A percentile compares a stretch with the other conserved stretches of the same genome.
Conservation (phyloP, 1,140 invertebrate genomes). For the Harpegnathos saltator region DNA sequence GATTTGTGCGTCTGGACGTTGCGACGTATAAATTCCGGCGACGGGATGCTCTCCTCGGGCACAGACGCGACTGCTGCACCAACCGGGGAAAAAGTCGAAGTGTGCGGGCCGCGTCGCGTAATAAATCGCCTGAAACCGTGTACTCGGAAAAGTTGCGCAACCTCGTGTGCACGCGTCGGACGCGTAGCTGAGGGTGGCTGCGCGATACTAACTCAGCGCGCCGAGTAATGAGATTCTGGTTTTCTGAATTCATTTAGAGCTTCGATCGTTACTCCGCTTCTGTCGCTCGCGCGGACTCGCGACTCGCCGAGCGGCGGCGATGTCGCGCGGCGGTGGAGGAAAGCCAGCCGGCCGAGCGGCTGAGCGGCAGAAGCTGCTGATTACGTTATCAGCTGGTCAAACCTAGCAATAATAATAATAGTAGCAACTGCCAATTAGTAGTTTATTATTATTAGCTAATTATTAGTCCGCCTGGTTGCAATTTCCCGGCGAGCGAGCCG, state of each 20-base stretch:
- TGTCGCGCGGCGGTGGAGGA: too few species aligned
- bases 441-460: too few species aligned
- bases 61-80: conserved; percentile 7
- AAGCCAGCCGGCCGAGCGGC: too few species aligned
- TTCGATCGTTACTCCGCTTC: background rate
- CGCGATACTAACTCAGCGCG: conserved; percentile 21
- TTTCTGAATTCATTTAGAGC: background rate
- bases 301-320: too few species aligned
- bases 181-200: conserved; percentile 19
- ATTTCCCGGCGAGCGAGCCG: too few species aligned
- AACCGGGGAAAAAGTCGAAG: conserved; percentile 48
- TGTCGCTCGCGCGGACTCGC: background rate
- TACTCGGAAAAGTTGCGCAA: conserved; percentile 17
- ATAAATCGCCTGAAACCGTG: conserved; percentile 36
- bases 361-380: too few species aligned
- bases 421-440: too few species aligned
- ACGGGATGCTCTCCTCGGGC: background rate
- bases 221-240: background rate
- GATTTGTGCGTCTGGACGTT: conserved; percentile 79
- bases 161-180: conserved; percentile 21
- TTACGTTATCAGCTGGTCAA: too few species aligned
- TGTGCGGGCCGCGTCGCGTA: conserved; percentile 6
- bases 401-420: too few species aligned
- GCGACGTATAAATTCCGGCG: conserved; percentile 75
- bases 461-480: too few species aligned